These are phyloP conservation scores for Psophia crepitans DNA, from an alignment of 2,113 vertebrate species.

Conservation along the genomic window DNA sequence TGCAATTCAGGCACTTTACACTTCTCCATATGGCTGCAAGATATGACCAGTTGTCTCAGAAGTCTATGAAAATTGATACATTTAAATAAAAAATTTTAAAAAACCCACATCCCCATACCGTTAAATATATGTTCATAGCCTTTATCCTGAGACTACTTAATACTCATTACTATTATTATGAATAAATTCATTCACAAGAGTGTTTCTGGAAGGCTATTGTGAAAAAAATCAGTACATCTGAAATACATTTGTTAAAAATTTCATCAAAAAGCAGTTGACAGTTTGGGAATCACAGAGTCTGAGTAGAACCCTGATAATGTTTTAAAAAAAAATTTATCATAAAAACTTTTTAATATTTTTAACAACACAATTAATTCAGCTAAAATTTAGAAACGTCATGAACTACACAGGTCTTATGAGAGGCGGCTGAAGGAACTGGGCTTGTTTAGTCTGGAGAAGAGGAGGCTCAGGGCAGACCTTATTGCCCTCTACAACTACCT, in stretches of 20 bases:
- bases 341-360: not conserved
- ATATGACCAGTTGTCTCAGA: not conserved
- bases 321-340: not conserved
- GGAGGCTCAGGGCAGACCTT: too few species aligned
- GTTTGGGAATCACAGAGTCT: not conserved
- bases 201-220: not conserved
- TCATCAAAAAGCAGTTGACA: not conserved
- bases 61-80: not conserved
- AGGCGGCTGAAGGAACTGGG: too few species aligned
- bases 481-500: too few species aligned
- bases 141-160: not conserved
- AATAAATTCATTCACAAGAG: not conserved
- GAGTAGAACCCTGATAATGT: not conserved
- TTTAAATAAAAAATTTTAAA: not conserved
- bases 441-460: too few species aligned
- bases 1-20: not conserved
- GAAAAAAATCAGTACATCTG: not conserved
- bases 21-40: not conserved
- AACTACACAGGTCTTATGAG: too few species aligned
- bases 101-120: rapidly evolving
- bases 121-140: not conserved
- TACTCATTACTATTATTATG: not conserved
- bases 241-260: not conserved
- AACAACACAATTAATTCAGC: not conserved
- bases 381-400: not conserved